Conservation (phyloP, 2,888 invertebrate genomes). For the Acleris literana region DNA sequence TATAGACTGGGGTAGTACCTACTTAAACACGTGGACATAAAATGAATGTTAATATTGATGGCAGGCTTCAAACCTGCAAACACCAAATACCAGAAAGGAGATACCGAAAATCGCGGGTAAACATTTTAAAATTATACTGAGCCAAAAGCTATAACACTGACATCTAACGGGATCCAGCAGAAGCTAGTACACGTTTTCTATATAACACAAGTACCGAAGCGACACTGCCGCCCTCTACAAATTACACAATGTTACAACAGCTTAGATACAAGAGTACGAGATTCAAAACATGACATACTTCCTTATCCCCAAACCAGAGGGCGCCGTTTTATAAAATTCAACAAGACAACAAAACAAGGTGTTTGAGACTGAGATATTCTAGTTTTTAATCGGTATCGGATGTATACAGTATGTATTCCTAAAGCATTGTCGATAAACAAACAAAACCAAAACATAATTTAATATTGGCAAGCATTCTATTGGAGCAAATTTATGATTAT, state of each 20-base stretch:
- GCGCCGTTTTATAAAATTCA: conserved; percentile 15
- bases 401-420: conserved; percentile 4
- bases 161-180: conserved; percentile 25
- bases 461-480: conserved; percentile 28
- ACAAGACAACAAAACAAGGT: neutral
- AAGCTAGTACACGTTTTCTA: neutral
- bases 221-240: conserved; percentile 26
- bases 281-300: neutral
- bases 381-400: conserved; percentile 3
- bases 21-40: no score
- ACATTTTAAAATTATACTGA: no score
- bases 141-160: conserved; percentile 1
- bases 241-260: conserved; percentile 6
- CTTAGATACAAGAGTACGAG: neutral
- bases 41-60: no score
- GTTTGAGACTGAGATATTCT: neutral
- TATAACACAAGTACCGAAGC: neutral
- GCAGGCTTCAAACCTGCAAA: no score
- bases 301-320: conserved; percentile 2
- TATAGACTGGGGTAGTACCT: no score
- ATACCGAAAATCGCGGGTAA: no score
- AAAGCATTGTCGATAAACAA: conserved; percentile 11
- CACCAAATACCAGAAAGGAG: no score
- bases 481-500: conserved; percentile 39
- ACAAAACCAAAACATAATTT: conserved; percentile 5